A percentile compares a stretch with the other conserved stretches of the same genome.
Conservation (phyloP, 2,797 vertebrate genomes). For the Alauda arvensis region DNA sequence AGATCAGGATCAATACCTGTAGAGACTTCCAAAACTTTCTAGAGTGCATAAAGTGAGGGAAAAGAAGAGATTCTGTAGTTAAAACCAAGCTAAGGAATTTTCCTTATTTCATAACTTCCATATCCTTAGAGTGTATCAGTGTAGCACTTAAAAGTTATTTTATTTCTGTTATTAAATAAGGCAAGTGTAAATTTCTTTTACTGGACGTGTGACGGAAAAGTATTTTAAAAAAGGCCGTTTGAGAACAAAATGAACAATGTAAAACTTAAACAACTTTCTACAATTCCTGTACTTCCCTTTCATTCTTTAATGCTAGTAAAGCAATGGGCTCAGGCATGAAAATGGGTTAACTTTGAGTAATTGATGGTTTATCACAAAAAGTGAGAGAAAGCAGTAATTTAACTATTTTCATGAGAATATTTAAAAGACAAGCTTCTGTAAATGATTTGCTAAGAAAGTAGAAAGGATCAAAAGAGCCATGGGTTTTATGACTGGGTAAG, state of each 20-base stretch:
- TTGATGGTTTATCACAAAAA: not conserved
- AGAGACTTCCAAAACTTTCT: not conserved
- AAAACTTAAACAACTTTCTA: not conserved
- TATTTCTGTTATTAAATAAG: not conserved
- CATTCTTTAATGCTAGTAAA: not conserved
- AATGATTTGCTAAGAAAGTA: not conserved
- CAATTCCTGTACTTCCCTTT: not conserved
- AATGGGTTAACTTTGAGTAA: not conserved
- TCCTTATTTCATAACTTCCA: not conserved
- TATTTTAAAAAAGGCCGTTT: not conserved
- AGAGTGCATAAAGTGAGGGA: not conserved
- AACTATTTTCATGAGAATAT: conserved; percentile 2
- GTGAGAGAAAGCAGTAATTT: conserved; percentile 10
- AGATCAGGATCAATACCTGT: not conserved
- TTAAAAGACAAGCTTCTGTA: conserved; percentile 9
- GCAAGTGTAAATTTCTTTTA: not conserved
- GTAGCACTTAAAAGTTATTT: not conserved
- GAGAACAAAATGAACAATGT: not conserved
- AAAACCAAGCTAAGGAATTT: not conserved
- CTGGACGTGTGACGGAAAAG: not conserved
- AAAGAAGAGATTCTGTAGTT: not conserved
- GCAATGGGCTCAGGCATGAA: not conserved
- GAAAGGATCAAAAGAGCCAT: conserved; percentile 21
- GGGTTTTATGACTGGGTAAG: not conserved
- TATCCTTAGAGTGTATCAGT: not conserved